Conservation (phyloP, 2,113 vertebrate genomes). For the Pycnonotus jocosus region DNA sequence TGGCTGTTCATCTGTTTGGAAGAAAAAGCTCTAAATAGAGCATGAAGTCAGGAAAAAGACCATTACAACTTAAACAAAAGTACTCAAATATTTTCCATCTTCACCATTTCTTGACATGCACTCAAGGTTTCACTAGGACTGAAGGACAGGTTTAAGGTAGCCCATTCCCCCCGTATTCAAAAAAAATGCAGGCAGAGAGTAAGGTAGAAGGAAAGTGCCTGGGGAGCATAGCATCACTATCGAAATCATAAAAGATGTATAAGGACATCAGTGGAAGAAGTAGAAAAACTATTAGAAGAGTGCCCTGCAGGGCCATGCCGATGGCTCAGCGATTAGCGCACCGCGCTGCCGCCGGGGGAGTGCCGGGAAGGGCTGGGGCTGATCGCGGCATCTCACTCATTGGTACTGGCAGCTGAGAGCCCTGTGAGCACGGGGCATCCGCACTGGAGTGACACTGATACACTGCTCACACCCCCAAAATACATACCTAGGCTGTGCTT, state of each 20-base stretch:
- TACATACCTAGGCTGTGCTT: neutral
- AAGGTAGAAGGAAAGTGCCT: conserved; percentile 44
- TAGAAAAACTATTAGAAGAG: conserved; percentile 52
- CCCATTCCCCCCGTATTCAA: neutral
- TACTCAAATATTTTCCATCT: neutral
- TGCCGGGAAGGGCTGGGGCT: neutral
- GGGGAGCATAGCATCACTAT: conserved; percentile 49
- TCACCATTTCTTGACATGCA: neutral
- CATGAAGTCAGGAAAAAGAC: neutral
- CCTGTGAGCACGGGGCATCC: neutral
- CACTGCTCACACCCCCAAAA: neutral
- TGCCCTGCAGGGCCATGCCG: conserved; percentile 33
- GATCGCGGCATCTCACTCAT: neutral
- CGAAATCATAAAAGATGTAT: conserved; percentile 62
- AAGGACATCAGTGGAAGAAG: conserved; percentile 56
- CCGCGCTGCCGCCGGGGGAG: neutral
- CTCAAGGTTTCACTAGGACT: neutral
- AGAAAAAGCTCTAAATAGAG: neutral
- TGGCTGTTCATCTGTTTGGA: neutral
- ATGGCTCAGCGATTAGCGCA: conserved; percentile 17
- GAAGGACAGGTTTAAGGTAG: conserved; percentile 17
- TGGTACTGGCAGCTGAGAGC: neutral
- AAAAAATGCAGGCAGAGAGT: neutral
- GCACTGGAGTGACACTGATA: neutral
- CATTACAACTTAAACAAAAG: neutral